Conservation (phyloP, 2,113 vertebrate genomes). For the Dicaeum eximium region DNA sequence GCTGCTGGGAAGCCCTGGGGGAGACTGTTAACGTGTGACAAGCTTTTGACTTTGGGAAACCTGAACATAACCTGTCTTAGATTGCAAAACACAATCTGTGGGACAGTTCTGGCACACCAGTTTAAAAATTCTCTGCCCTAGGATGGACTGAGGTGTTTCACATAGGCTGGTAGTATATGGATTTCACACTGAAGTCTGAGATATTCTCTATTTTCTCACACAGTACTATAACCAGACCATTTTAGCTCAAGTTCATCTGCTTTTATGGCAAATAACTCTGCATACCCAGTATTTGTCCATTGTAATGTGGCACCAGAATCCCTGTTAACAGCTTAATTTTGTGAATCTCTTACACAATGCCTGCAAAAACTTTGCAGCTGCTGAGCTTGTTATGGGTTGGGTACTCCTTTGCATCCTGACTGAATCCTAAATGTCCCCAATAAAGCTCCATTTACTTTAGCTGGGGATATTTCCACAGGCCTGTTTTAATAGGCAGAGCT, state of each 20-base stretch:
- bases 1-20: not conserved
- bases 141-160: not conserved
- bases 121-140: not conserved
- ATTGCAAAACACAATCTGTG: not conserved
- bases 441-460: constrained; percentile 37
- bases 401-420: constrained; percentile 28
- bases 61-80: not conserved
- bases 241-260: not conserved
- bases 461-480: constrained; percentile 21
- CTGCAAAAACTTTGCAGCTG: not conserved
- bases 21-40: not conserved
- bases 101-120: not conserved
- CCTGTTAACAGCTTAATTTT: not conserved
- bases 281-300: not conserved
- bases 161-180: not conserved
- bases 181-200: not conserved
- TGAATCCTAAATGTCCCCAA: constrained; percentile 5
- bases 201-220: not conserved
- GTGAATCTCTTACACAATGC: not conserved
- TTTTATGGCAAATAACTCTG: not conserved
- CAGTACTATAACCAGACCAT: not conserved
- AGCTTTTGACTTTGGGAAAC: not conserved
- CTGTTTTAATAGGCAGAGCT: constrained; percentile 50
- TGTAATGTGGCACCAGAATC: not conserved
- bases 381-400: not conserved